Conservation (phyloP, 2,113 vertebrate species). For the Pseudorhombus dupliciocellatus region DNA sequence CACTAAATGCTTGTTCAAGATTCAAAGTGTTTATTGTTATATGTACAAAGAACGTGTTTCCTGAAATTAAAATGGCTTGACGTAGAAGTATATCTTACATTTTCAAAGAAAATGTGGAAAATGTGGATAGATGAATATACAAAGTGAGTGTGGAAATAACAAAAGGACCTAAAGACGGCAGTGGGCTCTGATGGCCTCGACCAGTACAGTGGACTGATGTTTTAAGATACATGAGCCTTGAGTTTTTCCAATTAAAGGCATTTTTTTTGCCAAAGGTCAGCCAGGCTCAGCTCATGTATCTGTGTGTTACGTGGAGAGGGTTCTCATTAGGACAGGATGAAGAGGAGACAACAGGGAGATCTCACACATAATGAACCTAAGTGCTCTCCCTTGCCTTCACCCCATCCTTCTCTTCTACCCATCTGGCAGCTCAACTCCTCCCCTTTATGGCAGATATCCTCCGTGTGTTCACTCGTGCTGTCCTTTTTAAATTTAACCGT, state of each 20-base stretch:
- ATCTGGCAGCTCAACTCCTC: conserved; percentile 2
- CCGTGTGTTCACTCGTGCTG: background rate
- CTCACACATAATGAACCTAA: conserved; percentile 53
- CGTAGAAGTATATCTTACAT: background rate
- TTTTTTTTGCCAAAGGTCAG: conserved; percentile 43
- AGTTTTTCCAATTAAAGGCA: conserved; percentile 39
- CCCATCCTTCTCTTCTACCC: background rate
- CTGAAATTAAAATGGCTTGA: no score
- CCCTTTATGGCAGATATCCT: conserved; percentile 16
- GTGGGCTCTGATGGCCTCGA: background rate
- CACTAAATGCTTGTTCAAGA: background rate
- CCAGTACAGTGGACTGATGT: background rate
- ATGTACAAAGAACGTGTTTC: no score
- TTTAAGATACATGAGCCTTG: conserved; percentile 6
- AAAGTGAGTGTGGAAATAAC: background rate
- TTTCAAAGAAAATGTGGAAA: background rate
- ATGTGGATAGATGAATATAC: background rate
- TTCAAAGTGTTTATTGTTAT: no score
- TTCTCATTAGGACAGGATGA: conserved; percentile 57
- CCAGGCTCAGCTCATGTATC: conserved; percentile 32
- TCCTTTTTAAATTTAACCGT: no score
- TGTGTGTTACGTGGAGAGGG: conserved; percentile 40
- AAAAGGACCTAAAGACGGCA: background rate
- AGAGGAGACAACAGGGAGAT: conserved; percentile 45
- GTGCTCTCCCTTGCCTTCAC: conserved; percentile 33